Conservation (phyloP, 2,888 invertebrate species). For the Ormyrus rosae region DNA sequence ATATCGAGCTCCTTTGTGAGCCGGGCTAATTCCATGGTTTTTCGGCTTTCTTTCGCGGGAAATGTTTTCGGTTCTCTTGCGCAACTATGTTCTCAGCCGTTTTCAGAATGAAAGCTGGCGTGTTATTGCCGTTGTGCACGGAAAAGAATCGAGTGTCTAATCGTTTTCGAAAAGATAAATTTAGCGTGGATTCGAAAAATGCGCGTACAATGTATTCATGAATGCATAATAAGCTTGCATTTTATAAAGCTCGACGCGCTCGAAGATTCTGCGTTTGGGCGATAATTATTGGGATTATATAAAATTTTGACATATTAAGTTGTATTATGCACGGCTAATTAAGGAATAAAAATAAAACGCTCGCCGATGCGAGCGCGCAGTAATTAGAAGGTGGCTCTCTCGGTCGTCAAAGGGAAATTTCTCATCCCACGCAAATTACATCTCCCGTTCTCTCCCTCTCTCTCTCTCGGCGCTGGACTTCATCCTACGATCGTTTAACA, state of each 20-base stretch:
- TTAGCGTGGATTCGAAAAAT: no score
- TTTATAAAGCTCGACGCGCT: background rate
- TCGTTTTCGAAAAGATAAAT: no score
- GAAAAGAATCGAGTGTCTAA: no score
- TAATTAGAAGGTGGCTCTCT: constrained; percentile 51
- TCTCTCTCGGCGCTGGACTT: background rate
- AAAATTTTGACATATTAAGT: constrained; percentile 34
- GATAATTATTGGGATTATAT: constrained; percentile 36
- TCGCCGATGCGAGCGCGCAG: constrained; percentile 26
- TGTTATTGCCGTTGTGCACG: no score
- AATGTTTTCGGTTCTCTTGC: no score
- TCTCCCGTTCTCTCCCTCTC: background rate
- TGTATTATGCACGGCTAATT: constrained; percentile 42
- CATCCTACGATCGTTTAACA: constrained; percentile 42
- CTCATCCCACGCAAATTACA: constrained; percentile 47
- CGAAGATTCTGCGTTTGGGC: background rate
- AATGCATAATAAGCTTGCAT: background rate
- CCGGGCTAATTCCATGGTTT: no score
- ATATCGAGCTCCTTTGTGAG: no score
- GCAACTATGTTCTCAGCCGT: no score
- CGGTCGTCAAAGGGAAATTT: constrained; percentile 51
- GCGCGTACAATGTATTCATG: background rate
- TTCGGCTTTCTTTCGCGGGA: no score
- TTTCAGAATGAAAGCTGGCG: no score
- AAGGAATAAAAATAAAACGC: constrained; percentile 50